Percentiles rank a stretch among this genome's conserved stretches.
phyloP scores from a whole-genome alignment of 2,888 invertebrate genomes.

The Malacosoma neustria region DNA sequence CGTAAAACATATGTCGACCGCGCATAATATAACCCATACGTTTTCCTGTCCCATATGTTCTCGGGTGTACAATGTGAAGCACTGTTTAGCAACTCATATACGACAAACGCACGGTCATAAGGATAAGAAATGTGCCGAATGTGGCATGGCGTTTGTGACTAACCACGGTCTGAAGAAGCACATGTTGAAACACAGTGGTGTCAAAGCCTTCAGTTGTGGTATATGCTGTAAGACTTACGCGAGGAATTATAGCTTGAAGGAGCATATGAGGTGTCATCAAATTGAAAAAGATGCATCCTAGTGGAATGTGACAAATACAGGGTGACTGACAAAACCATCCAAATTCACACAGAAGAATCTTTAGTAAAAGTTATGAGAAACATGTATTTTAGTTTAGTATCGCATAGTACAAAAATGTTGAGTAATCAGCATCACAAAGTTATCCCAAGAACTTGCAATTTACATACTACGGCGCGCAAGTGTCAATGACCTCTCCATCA shows the following conservation, averaged over 20 bases:
- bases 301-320: too few species aligned
- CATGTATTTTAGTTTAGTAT: too few species aligned
- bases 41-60: constrained; percentile 49
- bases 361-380: too few species aligned
- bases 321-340: too few species aligned
- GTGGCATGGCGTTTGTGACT: constrained; percentile 63
- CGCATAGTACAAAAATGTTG: too few species aligned
- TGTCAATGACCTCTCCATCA: too few species aligned
- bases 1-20: constrained; percentile 59
- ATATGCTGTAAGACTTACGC: constrained; percentile 47
- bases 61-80: constrained; percentile 52
- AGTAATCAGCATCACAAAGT: too few species aligned
- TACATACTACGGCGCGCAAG: too few species aligned
- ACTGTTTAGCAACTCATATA: constrained; percentile 56
- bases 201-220: constrained; percentile 46
- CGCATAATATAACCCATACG: constrained; percentile 48
- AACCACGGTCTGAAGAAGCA: constrained; percentile 63
- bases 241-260: constrained; percentile 33
- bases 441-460: too few species aligned
- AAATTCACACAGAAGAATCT: too few species aligned
- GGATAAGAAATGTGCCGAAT: constrained; percentile 59
- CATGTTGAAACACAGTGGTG: constrained; percentile 53
- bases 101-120: constrained; percentile 57
- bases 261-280: constrained; percentile 37
- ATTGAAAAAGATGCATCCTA: constrained; percentile 4